Evolutionary conservation across 2,797 vertebrate species (phyloP).

Genomic region (Paedocypris micromegethes): DNA sequence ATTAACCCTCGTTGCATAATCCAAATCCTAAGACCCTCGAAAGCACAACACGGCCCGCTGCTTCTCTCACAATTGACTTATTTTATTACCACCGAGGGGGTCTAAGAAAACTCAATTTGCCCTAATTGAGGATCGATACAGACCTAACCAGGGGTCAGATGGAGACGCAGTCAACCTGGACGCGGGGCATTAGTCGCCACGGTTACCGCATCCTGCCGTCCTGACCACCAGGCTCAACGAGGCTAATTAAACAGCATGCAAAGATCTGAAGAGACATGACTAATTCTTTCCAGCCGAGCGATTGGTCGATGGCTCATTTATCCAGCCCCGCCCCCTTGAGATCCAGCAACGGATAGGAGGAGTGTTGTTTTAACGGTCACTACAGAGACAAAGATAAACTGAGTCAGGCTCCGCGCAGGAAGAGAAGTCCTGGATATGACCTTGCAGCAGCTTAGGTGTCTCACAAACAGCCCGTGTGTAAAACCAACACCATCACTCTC

Average conservation of each 20-base stretch:
- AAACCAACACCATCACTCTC: no score
- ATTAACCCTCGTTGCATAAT: no score
- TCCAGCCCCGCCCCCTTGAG: constrained; percentile 36
- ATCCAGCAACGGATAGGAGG: constrained; percentile 40
- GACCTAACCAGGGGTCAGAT: constrained; percentile 24
- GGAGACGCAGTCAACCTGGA: constrained; percentile 18
- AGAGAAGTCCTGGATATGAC: constrained; percentile 41
- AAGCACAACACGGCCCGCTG: not conserved
- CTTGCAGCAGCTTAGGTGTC: constrained; percentile 50
- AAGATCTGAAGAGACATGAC: constrained; percentile 44
- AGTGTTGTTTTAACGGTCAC: constrained; percentile 27
- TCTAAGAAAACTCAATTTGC: constrained; percentile 30
- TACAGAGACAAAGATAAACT: constrained; percentile 45
- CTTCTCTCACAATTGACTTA: constrained; percentile 12
- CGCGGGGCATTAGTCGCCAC: constrained; percentile 20
- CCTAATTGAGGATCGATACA: constrained; percentile 31
- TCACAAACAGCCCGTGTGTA: not conserved
- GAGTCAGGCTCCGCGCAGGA: constrained; percentile 41
- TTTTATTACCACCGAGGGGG: constrained; percentile 13
- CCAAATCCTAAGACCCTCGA: no score
- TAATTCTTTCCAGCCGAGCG: constrained; percentile 44
- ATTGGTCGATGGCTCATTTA: constrained; percentile 38
- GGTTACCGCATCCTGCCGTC: constrained; percentile 25
- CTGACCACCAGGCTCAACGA: constrained; percentile 43
- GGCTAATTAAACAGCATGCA: constrained; percentile 47